Evolutionary conservation across 2,888 invertebrate species (phyloP).

Genomic region (Nomada fucata): DNA sequence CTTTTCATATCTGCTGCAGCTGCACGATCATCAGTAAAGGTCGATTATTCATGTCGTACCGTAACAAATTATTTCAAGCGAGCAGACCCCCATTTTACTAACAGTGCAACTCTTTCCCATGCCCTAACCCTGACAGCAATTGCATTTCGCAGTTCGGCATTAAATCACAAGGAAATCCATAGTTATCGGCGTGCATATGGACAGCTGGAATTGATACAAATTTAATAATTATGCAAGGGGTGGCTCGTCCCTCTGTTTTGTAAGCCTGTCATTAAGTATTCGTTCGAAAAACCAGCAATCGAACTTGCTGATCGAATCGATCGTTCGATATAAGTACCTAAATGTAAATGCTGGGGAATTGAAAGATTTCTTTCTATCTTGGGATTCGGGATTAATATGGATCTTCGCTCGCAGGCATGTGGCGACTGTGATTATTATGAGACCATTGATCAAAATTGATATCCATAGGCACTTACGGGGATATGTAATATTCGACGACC

Average conservation of each 20-base stretch:
- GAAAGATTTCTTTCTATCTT: no score
- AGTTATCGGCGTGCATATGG: constrained; percentile 16
- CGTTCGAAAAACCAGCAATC: background rate
- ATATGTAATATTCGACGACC: no score
- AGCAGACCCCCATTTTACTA: background rate
- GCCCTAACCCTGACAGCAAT: constrained; percentile 33
- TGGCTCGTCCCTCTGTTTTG: background rate
- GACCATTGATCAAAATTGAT: no score
- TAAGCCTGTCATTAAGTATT: background rate
- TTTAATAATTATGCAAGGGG: constrained; percentile 25
- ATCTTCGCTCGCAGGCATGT: no score
- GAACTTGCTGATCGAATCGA: background rate
- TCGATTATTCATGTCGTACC: constrained; percentile 15
- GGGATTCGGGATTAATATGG: no score
- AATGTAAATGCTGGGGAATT: background rate
- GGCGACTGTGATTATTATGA: no score
- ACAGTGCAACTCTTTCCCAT: constrained; percentile 6
- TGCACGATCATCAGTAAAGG: constrained; percentile 5
- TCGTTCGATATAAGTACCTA: no score
- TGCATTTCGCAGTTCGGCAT: background rate
- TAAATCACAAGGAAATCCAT: constrained; percentile 48
- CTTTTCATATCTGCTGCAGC: background rate
- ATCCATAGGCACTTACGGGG: no score
- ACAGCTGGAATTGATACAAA: constrained; percentile 32
- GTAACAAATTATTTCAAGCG: constrained; percentile 16